Evolutionary conservation across 2,797 vertebrate species (phyloP), one percentile per base, ranked within the genome.

Genomic region (Odontamblyopus rebecca): DNA sequence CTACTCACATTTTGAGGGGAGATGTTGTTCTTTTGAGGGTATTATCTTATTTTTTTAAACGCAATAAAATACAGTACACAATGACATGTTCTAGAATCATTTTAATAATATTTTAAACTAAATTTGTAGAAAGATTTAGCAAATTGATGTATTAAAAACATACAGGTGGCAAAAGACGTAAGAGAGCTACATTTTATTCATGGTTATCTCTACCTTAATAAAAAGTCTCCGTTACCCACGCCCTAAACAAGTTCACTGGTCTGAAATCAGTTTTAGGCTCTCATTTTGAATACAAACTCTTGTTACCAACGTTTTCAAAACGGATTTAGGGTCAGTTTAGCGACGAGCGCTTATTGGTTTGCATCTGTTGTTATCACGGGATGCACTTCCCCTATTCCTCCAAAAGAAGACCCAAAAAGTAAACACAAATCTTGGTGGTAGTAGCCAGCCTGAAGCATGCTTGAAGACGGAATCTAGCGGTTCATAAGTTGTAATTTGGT

Each of bases 281-380:
- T 5, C 3, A 2, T 30, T 68, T 71, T 4, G 3, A 54, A 13
- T 0, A 6, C 16, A 8, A 48, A 27, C 16, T 1, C 5, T 1
- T 0, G 6, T 27, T 38, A 29, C 15, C 57, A 23, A 35, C 32
- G 0, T 16, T 13, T 5, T 4, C 11, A 9, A 79, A 88, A 86
- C 89, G 60, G 89, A 89, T 57, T 76, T 73, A 44, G 70, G 75
- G 84, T 90, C 89, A 87, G 88, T 69, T 72, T 16, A 13, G 61
- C 5, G 16, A 8, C n/a, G n/a, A n/a, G 18, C 23, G 32, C 23
- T n/a, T 4, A 12, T 51, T 12, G 29, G 54, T 53, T 48, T 67
- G 44, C 61, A 0, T 74, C 75, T 67, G 48, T 67, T 80, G 64
- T 78, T 80, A 72, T 83, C 76, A 81, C 79, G 79, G 44, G 75